Base-by-base conservation (phyloP, 2,113 vertebrate genomes). In the Ictalurus punctatus region DNA sequence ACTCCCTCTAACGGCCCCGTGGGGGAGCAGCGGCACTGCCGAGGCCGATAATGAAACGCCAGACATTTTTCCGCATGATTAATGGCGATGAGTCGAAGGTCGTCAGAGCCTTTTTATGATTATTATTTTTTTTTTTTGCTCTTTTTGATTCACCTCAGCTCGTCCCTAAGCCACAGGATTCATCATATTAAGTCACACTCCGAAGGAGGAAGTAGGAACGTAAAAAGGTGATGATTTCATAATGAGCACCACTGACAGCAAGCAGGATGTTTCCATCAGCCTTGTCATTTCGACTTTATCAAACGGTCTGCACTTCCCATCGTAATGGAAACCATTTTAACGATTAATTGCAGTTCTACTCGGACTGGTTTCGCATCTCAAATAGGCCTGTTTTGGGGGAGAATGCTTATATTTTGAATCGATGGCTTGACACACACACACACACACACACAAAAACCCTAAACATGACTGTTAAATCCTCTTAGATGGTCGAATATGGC, bases 11-110 rank as follows among this genome's bases (percentile, higher is more conserved):
- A 87, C 84, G 65, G 84, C 83, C 56, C 54, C 30, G 56, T 92
- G 89, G 85, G 88, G 90, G 82, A 67, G 56, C 84, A 56, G 65
- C 61, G 52, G 67, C 88, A 73, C 86, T 90, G 86, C 73, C n/a
- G 83, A 54, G 58, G 76, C 84, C 30, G 89, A 88, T 93, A 87
- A 88, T 90, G 85, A 93, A 91, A 80, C 59, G 40, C 63, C 84
- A 87, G 73, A 61, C 83, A 81, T 90, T 89, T 90, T 89, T 86
- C 87, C 83, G n/a, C 65, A n/a, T 93, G 92, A 93, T 90, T 92
- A 90, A 91, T 91, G 86, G 67, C 48, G 52, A 74, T 76, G 54
- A 85, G 73, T 83, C 90, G 92, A 91, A 92, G 89, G 91, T 91
- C 91, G 86, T 48, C 23, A 58, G 83, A 48, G 78, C 67, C 74